phyloP scores from a whole-genome alignment of 2,888 invertebrate species.

The Mesorhabditis spiculigera region DNA sequence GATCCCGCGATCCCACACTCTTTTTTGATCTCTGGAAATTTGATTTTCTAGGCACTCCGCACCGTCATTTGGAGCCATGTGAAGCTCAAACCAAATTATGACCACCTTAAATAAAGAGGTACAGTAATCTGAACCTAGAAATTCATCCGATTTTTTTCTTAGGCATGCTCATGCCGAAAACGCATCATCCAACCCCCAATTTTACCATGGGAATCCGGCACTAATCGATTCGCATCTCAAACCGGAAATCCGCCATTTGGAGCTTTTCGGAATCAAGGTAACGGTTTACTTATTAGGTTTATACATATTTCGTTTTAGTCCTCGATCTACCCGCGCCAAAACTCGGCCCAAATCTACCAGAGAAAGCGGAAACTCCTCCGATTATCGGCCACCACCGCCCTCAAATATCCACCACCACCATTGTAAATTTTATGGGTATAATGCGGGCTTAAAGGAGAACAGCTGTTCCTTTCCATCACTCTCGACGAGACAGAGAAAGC shows the following conservation, averaged over 20 bases:
- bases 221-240: not conserved
- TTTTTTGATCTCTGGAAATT: no score
- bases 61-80: no score
- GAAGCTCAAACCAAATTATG: no score
- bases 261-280: not conserved
- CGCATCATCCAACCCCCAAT: not conserved
- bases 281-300: not conserved
- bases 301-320: not conserved
- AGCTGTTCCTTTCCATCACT: not conserved
- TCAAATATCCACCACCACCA: not conserved
- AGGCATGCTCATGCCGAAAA: not conserved
- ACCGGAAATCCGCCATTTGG: not conserved
- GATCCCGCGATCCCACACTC: no score
- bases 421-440: not conserved
- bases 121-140: no score
- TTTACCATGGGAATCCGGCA: not conserved
- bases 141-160: not conserved
- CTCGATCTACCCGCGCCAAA: not conserved
- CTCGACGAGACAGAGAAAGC: not conserved
- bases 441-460: not conserved
- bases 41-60: no score
- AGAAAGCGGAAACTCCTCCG: not conserved
- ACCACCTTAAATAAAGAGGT: no score
- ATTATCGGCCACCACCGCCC: not conserved
- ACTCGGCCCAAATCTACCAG: not conserved